Evolutionary conservation across 2,888 invertebrate species (phyloP).

Genomic region (Carpatolechia fugitivella): DNA sequence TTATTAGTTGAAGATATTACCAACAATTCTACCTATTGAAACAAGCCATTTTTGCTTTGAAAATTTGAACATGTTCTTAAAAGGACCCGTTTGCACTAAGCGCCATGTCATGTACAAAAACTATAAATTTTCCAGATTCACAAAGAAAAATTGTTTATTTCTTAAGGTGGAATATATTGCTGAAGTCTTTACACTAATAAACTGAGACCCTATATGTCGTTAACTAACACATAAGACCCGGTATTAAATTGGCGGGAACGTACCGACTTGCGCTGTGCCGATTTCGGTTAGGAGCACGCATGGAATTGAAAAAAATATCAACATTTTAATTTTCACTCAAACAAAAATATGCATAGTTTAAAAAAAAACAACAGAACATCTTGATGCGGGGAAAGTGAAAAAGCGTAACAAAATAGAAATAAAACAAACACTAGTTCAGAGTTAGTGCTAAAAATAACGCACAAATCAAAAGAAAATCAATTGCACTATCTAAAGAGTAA

Average conservation of each 20-base stretch:
- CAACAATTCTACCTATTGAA: not conserved
- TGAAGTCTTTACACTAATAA: not conserved
- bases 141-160: not conserved
- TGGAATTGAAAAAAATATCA: conserved; percentile 49
- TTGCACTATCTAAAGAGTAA: not conserved
- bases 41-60: not conserved
- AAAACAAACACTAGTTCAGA: conserved; percentile 5
- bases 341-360: not conserved
- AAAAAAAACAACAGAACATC: not conserved
- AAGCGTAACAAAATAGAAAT: conserved; percentile 7
- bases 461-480: not conserved
- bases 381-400: conserved; percentile 1
- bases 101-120: not conserved
- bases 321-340: conserved; percentile 14
- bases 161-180: too few relatives aligned
- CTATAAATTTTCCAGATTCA: not conserved
- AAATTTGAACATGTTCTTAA: not conserved
- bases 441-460: conserved; percentile 5
- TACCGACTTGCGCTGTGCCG: conserved; percentile 77
- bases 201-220: conserved; percentile 15
- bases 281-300: conserved; percentile 46
- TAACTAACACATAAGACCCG: conserved; percentile 15
- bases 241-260: conserved; percentile 34
- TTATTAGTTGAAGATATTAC: not conserved
- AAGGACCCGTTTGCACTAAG: not conserved